These are phyloP conservation scores for Isaurus tuberculatus DNA, from an alignment of 92 coral and sea anemone genomes.

Conservation along the genomic window DNA sequence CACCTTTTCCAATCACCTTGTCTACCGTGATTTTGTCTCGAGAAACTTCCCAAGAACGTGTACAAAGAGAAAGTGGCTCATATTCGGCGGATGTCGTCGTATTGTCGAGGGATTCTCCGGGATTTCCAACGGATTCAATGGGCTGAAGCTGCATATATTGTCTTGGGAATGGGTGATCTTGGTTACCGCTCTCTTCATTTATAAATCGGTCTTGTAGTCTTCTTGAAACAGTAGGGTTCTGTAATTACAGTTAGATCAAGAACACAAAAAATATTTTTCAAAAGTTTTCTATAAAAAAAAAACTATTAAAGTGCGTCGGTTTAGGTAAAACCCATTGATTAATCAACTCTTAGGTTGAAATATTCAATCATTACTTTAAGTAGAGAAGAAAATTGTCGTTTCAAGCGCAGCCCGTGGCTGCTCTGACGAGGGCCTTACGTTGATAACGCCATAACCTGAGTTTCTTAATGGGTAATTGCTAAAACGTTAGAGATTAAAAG, in stretches of 20 bases:
- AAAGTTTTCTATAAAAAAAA: not conserved
- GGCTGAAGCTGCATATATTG: constrained; percentile 28
- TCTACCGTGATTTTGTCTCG: constrained; percentile 12
- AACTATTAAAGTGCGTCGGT: too few relatives aligned
- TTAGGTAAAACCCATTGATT: too few relatives aligned
- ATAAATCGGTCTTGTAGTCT: not conserved
- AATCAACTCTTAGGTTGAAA: too few relatives aligned
- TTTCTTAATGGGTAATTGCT: too few relatives aligned
- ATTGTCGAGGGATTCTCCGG: not conserved
- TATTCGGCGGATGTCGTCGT: constrained; percentile 10
- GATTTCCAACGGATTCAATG: not conserved
- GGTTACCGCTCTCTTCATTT: not conserved
- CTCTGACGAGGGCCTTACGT: too few relatives aligned
- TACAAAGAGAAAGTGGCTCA: constrained; percentile 7
- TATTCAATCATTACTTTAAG: too few relatives aligned
- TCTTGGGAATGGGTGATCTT: not conserved
- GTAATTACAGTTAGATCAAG: not conserved
- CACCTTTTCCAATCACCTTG: constrained; percentile 55
- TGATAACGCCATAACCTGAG: too few relatives aligned
- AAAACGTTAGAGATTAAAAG: too few relatives aligned
- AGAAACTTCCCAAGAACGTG: constrained; percentile 51
- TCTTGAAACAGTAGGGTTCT: not conserved
- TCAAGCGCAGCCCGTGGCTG: too few relatives aligned
- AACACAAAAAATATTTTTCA: not conserved
- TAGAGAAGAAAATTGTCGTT: too few relatives aligned